Evolutionary conservation across 2,888 invertebrate species (phyloP).

Genomic region (Galeruca laticollis): DNA sequence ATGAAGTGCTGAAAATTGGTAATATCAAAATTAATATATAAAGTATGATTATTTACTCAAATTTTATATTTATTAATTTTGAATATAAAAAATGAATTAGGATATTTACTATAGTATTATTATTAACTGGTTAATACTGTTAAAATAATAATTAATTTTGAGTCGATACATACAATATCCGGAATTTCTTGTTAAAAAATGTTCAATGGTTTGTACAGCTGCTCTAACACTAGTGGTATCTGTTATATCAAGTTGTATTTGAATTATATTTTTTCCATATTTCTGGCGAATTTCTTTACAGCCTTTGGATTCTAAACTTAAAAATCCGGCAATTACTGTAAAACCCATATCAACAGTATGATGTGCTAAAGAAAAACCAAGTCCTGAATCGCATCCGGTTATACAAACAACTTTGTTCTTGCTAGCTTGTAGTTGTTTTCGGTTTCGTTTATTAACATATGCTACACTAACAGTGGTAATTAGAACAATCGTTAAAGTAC

Average conservation of each 20-base stretch:
- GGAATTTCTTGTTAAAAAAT: constrained; percentile 68
- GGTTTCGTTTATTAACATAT: constrained; percentile 53
- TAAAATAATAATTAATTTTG: too few relatives aligned
- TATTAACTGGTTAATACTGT: too few relatives aligned
- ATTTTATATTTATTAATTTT: too few relatives aligned
- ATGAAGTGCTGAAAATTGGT: constrained; percentile 73
- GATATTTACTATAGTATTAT: too few relatives aligned
- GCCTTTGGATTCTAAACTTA: constrained; percentile 72
- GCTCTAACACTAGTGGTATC: constrained; percentile 51
- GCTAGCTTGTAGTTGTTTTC: constrained; percentile 50
- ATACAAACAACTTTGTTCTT: constrained; percentile 73
- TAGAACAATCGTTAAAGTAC: constrained; percentile 56
- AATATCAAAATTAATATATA: background rate
- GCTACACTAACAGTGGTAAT: constrained; percentile 58
- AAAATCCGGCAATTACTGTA: constrained; percentile 83
- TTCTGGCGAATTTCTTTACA: constrained; percentile 68
- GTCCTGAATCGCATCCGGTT: constrained; percentile 89
- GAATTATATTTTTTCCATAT: constrained; percentile 64
- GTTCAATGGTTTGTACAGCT: constrained; percentile 68
- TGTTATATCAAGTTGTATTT: constrained; percentile 64
- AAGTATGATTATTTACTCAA: too few relatives aligned
- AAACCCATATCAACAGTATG: constrained; percentile 74
- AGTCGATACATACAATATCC: constrained; percentile 67
- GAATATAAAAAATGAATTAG: background rate
- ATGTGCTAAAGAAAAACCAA: constrained; percentile 81